These are phyloP conservation scores for Phalacrocorax brasilianus DNA, from an alignment of 2,113 vertebrate species.

Conservation along the genomic window DNA sequence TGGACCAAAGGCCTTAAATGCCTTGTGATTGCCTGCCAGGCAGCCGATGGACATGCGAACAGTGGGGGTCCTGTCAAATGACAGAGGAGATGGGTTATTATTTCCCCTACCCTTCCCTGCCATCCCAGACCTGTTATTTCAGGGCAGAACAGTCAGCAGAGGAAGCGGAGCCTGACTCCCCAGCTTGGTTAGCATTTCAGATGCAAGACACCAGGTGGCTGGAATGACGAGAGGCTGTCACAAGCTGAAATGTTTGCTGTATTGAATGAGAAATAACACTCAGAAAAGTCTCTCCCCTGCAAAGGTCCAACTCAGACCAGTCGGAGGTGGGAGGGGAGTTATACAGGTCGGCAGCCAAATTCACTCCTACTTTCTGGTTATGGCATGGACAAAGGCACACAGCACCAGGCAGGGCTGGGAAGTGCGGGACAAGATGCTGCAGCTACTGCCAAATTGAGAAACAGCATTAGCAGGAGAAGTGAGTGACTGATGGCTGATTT, in stretches of 20 bases:
- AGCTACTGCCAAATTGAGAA: not conserved
- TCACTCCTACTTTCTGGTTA: not conserved
- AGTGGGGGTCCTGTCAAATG: not conserved
- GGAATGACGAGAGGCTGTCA: constrained; percentile 68
- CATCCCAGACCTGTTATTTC: constrained; percentile 48
- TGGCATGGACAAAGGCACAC: not conserved
- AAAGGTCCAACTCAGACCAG: not conserved
- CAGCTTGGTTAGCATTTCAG: constrained; percentile 37
- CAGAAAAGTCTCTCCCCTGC: constrained; percentile 5
- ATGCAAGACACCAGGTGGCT: constrained; percentile 36
- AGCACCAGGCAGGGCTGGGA: not conserved
- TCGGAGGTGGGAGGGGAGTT: not conserved
- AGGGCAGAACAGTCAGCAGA: constrained; percentile 14
- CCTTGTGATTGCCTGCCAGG: not conserved
- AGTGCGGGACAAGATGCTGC: not conserved
- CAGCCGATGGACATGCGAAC: not conserved
- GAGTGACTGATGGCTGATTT: constrained; percentile 4
- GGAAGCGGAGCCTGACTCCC: constrained; percentile 44
- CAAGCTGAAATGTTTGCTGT: constrained; percentile 54
- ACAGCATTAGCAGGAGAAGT: not conserved
- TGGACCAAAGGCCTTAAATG: not conserved
- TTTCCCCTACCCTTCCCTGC: not conserved
- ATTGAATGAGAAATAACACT: constrained; percentile 30
- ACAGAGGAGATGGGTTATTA: not conserved
- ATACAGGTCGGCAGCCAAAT: not conserved